Conservation (phyloP, 2,113 vertebrate species). For the Anseranas semipalmata region DNA sequence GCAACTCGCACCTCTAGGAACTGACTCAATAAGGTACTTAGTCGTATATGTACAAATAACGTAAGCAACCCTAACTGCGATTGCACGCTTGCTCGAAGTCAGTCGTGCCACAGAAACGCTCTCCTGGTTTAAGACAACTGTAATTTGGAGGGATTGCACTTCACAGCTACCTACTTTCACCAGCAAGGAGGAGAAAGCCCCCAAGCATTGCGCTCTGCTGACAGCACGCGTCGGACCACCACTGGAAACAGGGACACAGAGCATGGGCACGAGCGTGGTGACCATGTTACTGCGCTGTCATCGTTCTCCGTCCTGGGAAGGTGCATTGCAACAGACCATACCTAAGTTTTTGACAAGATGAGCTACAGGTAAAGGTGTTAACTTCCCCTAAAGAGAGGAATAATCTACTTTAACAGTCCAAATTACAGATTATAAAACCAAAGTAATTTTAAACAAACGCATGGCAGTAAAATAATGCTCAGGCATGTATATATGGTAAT, state of each 20-base stretch:
- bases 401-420: accelerated
- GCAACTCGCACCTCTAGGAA: neutral
- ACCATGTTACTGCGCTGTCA: accelerated
- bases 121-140: neutral
- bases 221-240: accelerated
- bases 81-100: neutral
- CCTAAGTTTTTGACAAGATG: neutral
- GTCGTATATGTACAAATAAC: accelerated
- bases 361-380: accelerated
- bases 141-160: neutral
- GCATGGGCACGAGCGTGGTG: too few relatives aligned
- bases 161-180: neutral
- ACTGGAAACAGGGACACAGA: neutral
- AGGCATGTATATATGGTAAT: neutral
- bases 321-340: accelerated
- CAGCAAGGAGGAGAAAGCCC: neutral
- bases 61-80: neutral
- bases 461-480: neutral
- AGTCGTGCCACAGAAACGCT: neutral
- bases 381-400: neutral
- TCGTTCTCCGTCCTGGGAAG: accelerated
- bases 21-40: neutral
- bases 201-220: accelerated
- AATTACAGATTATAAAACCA: neutral
- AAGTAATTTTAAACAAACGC: accelerated